phyloP scores from a whole-genome alignment of 2,888 invertebrate species.

The Allygus modestus region DNA sequence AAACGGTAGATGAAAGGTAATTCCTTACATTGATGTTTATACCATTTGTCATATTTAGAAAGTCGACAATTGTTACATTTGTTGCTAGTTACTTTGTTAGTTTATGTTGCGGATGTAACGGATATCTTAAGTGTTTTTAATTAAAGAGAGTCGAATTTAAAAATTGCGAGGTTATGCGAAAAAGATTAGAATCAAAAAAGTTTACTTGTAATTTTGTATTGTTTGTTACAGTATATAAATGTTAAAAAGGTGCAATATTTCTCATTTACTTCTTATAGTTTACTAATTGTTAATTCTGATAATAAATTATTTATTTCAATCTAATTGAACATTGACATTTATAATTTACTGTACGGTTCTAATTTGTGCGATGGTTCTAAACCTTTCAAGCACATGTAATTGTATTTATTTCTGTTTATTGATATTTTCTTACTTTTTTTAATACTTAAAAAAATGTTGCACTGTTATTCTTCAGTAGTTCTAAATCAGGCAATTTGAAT shows the following conservation, averaged over 20 bases:
- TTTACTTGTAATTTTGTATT: not conserved
- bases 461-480: too few species aligned
- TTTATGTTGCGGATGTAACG: conserved; percentile 46
- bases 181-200: not conserved
- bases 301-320: too few species aligned
- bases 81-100: conserved; percentile 56
- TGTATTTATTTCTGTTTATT: too few species aligned
- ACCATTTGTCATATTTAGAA: conserved; percentile 54
- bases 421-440: too few species aligned
- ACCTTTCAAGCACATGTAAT: too few species aligned
- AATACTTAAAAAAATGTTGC: too few species aligned
- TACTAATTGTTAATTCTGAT: too few species aligned
- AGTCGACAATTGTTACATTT: conserved; percentile 51
- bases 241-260: not conserved
- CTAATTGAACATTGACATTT: too few species aligned
- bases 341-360: too few species aligned
- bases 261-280: too few species aligned
- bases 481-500: too few species aligned
- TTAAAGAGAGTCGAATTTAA: not conserved
- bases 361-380: too few species aligned
- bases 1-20: conserved; percentile 46
- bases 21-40: conserved; percentile 60
- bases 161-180: not conserved
- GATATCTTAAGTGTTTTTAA: conserved; percentile 43
- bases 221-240: not conserved